phyloP scores from a whole-genome alignment of 2,888 invertebrate species.

The Cheilosia variabilis region DNA sequence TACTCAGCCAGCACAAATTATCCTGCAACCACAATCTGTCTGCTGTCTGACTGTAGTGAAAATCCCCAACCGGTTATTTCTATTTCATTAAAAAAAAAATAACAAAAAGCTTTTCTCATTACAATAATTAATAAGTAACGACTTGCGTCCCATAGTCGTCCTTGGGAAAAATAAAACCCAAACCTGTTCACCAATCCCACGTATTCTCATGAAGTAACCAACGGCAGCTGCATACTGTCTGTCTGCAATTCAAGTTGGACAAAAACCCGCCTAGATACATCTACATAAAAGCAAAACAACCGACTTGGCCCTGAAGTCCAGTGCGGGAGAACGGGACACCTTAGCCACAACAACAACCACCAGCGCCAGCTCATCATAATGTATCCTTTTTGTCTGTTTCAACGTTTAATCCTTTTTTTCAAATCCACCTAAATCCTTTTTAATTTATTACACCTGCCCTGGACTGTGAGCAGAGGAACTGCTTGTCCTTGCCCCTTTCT shows the following conservation, averaged over 20 bases:
- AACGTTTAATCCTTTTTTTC: constrained; percentile 53
- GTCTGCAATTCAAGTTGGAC: neutral
- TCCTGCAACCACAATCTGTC: no score
- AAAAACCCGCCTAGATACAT: constrained; percentile 51
- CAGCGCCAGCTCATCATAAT: constrained; percentile 46
- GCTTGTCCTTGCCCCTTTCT: neutral
- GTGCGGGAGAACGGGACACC: neutral
- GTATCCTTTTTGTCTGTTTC: constrained; percentile 62
- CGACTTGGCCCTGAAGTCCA: constrained; percentile 20
- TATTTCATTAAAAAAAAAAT: no score
- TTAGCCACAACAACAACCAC: constrained; percentile 11
- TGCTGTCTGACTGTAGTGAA: no score
- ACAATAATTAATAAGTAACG: constrained; percentile 36
- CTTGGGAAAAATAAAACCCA: constrained; percentile 37
- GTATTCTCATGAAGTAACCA: neutral
- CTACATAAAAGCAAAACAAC: constrained; percentile 4
- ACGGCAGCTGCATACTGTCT: constrained; percentile 42
- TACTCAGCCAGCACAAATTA: no score
- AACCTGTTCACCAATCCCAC: constrained; percentile 20
- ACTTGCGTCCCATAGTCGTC: constrained; percentile 42
- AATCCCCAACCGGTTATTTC: no score
- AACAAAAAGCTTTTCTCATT: neutral
- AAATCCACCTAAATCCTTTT: constrained; percentile 70
- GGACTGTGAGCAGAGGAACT: constrained; percentile 32
- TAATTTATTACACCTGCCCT: constrained; percentile 74